Conservation (phyloP, 2,888 invertebrate species). For the Stomorhina lunata region DNA sequence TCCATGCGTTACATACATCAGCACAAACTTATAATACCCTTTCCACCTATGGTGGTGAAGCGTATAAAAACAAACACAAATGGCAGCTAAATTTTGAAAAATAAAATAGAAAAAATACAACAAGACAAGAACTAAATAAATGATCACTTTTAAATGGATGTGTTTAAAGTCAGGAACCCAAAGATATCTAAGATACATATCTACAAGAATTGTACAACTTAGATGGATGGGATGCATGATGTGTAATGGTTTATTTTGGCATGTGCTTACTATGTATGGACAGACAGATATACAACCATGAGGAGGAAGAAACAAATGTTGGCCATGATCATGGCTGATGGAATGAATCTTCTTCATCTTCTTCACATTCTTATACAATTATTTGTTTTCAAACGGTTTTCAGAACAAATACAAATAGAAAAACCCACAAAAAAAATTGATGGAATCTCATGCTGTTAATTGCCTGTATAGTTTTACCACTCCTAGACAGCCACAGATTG, state of each 20-base stretch:
- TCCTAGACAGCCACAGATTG: constrained; percentile 2
- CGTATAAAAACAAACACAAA: constrained; percentile 3
- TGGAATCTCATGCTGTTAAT: constrained; percentile 66
- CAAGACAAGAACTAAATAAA: constrained; percentile 48
- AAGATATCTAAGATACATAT: neutral
- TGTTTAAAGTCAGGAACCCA: constrained; percentile 48
- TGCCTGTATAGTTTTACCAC: constrained; percentile 53
- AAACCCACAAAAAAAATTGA: constrained; percentile 46
- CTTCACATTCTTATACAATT: constrained; percentile 32
- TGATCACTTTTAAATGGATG: constrained; percentile 57
- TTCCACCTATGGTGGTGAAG: too few relatives aligned
- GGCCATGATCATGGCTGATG: constrained; percentile 39
- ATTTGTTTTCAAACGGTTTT: constrained; percentile 44
- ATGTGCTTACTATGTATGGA: constrained; percentile 50
- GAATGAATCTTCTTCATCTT: too few relatives aligned
- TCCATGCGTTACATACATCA: too few relatives aligned
- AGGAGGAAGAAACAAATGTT: neutral
- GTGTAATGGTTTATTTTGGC: constrained; percentile 61
- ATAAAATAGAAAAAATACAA: neutral
- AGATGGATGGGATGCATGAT: constrained; percentile 49
- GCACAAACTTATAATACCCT: too few relatives aligned
- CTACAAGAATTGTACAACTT: too few relatives aligned
- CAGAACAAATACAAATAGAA: constrained; percentile 33
- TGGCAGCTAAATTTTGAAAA: neutral
- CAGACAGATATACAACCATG: neutral